These are phyloP conservation scores for Eufriesea mexicana DNA, from an alignment of 1,140 invertebrate species.

Conservation along the genomic window DNA sequence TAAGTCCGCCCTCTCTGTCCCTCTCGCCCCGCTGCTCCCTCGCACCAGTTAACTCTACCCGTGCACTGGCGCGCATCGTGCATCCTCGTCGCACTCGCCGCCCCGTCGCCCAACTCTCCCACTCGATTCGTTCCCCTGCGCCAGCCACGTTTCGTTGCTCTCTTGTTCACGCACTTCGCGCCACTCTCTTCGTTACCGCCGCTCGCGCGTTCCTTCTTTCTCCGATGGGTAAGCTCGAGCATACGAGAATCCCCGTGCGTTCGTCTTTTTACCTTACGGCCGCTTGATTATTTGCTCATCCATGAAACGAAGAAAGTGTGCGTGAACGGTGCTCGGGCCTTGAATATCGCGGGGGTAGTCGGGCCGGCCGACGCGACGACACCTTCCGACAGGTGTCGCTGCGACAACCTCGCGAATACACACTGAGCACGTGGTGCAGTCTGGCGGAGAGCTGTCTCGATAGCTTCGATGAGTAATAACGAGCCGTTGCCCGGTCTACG, in stretches of 20 bases:
- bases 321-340: neutral
- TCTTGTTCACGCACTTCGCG: neutral
- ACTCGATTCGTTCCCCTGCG: neutral
- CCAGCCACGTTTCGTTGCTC: neutral
- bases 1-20: slow-evolving; percentile 8
- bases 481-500: neutral
- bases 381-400: slow-evolving; percentile 45
- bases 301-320: slow-evolving; percentile 34
- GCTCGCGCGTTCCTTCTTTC: neutral
- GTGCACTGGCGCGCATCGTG: neutral
- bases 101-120: neutral
- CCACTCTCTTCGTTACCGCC: neutral
- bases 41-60: slow-evolving; percentile 11
- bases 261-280: slow-evolving; percentile 28
- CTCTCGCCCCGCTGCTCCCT: slow-evolving; percentile 10
- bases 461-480: neutral
- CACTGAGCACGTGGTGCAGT: neutral
- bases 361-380: neutral
- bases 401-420: neutral
- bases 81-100: neutral
- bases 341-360: neutral
- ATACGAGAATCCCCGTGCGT: neutral
- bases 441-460: neutral
- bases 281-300: slow-evolving; percentile 21
- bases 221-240: neutral